These are phyloP conservation scores for Corythornis leucogaster DNA, from an alignment of 2,797 vertebrate genomes.

Conservation along the genomic window DNA sequence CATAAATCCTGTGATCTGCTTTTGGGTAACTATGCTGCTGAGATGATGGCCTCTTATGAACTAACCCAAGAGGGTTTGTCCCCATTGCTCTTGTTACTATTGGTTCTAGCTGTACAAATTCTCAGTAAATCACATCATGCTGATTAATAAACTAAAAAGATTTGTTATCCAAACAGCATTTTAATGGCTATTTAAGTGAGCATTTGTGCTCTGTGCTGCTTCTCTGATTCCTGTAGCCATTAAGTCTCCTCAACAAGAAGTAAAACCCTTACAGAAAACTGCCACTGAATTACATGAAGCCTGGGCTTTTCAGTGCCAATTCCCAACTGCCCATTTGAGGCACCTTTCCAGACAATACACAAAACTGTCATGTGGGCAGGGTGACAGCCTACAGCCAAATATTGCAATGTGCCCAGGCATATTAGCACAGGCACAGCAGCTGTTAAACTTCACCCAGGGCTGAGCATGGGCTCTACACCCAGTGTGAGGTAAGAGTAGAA, in stretches of 20 bases:
- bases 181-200: not conserved
- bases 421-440: not conserved
- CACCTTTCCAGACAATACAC: not conserved
- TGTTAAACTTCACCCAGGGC: not conserved
- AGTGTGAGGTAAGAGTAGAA: not conserved
- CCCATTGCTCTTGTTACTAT: not conserved
- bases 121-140: not conserved
- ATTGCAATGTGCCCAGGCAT: accelerated
- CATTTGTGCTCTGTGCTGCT: accelerated
- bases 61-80: not conserved
- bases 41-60: not conserved
- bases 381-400: not conserved
- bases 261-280: not conserved
- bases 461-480: not conserved
- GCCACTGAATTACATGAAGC: accelerated
- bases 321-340: not conserved
- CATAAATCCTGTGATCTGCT: not conserved
- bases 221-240: not conserved
- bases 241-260: not conserved
- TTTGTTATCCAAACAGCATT: not conserved
- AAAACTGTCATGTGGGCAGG: not conserved
- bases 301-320: not conserved
- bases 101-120: not conserved
- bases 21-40: not conserved
- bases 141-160: not conserved